Conservation (phyloP, 2,113 vertebrate species). For the Beaufortia kweichowensis region DNA sequence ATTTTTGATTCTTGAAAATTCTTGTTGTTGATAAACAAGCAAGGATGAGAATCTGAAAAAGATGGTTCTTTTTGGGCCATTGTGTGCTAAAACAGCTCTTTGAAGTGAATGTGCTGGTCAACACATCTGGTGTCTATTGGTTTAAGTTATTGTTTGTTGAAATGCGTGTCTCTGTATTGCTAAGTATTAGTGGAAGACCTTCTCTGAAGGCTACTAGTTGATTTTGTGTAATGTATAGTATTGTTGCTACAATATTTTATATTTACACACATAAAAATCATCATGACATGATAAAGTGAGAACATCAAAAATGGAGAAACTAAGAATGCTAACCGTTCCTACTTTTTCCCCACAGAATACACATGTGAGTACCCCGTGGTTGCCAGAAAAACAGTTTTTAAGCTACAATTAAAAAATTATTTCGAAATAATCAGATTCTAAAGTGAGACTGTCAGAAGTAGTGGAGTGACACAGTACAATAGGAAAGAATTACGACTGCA, state of each 20-base stretch:
- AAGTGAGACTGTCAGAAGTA: neutral
- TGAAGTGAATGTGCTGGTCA: constrained; percentile 43
- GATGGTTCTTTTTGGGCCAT: constrained; percentile 1
- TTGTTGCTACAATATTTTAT: constrained; percentile 11
- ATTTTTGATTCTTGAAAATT: too few relatives aligned
- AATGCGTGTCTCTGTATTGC: constrained; percentile 37
- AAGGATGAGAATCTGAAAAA: constrained; percentile 9
- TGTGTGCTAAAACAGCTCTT: constrained; percentile 39
- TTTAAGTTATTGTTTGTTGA: constrained; percentile 57
- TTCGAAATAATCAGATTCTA: neutral
- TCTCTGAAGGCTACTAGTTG: neutral
- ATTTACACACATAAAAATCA: too few relatives aligned
- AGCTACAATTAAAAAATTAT: constrained; percentile 29
- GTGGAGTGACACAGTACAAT: neutral
- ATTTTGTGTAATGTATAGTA: neutral
- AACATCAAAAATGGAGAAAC: neutral
- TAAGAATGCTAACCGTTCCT: too few relatives aligned
- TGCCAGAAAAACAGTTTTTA: neutral
- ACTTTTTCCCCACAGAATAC: too few relatives aligned
- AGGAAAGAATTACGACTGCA: neutral
- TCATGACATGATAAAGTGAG: too few relatives aligned
- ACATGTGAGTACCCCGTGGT: constrained; percentile 53
- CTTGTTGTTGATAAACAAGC: constrained; percentile 11
- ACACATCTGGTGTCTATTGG: constrained; percentile 56
- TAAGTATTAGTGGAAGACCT: constrained; percentile 29